These are phyloP conservation scores for Helicoverpa armigera DNA, from an alignment of 1,140 invertebrate genomes.

Conservation along the genomic window DNA sequence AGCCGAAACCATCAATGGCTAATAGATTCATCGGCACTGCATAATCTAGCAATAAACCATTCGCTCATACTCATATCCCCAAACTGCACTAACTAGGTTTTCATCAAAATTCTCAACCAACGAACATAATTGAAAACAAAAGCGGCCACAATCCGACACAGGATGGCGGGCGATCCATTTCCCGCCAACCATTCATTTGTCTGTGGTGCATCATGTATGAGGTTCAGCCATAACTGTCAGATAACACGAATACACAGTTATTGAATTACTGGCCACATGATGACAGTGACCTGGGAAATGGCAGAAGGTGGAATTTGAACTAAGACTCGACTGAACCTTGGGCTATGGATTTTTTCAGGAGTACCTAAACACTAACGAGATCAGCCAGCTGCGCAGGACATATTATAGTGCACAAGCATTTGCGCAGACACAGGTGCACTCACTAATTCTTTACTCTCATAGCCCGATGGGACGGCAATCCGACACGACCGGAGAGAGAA, in stretches of 20 bases:
- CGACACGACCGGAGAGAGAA: no score
- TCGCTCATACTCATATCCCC: not conserved
- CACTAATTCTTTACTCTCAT: no score
- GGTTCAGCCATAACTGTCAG: constrained; percentile 26
- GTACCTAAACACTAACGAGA: no score
- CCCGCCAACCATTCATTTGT: constrained; percentile 5
- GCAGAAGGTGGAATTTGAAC: not conserved
- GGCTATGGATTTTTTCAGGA: no score
- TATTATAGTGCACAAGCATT: no score
- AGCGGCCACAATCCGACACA: not conserved
- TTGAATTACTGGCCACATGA: constrained; percentile 36
- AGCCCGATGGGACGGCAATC: no score
- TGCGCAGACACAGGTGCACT: no score
- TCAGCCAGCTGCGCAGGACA: no score
- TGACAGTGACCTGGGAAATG: not conserved
- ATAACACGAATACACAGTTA: constrained; percentile 40
- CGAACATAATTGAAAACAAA: not conserved
- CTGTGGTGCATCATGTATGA: constrained; percentile 28
- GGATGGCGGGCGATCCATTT: not conserved
- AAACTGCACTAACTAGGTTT: not conserved
- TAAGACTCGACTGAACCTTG: no score
- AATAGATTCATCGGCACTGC: not conserved
- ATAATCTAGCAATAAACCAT: not conserved
- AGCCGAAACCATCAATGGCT: no score
- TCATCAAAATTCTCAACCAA: not conserved